Base-by-base conservation (phyloP, 2,113 vertebrate species). In the Phycodurus eques region DNA sequence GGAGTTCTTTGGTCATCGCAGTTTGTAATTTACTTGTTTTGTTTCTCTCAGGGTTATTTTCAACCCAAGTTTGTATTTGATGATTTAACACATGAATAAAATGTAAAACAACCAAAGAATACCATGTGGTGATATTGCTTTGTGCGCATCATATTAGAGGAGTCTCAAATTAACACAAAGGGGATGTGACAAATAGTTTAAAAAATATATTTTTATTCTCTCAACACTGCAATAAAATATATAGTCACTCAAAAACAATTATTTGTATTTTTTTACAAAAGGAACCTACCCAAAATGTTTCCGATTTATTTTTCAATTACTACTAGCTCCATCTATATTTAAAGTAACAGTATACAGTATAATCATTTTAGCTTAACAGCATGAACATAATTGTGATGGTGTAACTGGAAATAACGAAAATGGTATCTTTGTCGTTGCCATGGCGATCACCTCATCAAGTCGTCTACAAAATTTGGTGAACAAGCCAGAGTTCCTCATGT, bases 51-150 rank as follows among this genome's bases (percentile, higher is more conserved):
- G 22, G 57, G 61, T 72, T 14, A 22, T n/a, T 74, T 56, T 73
- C 42, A 27, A 64, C 73, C 67, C 1, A 31, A 47, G 14, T 56
- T 56, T 83, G 53, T 71, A 70, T 76, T 35, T 69, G 8, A 39
- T 69, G 2, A 54, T 63, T 67, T 47, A 72, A 81, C 68, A n/a
- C 15, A 53, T 46, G 20, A 83, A 83, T 76, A 85, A 87, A 84
- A 62, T 22, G 1, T 1, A 39, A 17, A 8, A 14, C n/a, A 71
- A 39, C n/a, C 39, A 22, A 77, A 78, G 68, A 42, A 57, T 49
- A 47, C 17, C 42, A 71, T 60, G 31, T 75, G 72, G 39, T 67
- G 73, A 67, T 73, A 20, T 84, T 80, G 69, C 4, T 20, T 2
- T 9, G 27, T 17, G 47, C 42, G 42, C 46, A 43, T 82, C 6